Evolutionary conservation across 2,888 invertebrate genomes (phyloP).

Genomic region (Drosophila emarginata): DNA sequence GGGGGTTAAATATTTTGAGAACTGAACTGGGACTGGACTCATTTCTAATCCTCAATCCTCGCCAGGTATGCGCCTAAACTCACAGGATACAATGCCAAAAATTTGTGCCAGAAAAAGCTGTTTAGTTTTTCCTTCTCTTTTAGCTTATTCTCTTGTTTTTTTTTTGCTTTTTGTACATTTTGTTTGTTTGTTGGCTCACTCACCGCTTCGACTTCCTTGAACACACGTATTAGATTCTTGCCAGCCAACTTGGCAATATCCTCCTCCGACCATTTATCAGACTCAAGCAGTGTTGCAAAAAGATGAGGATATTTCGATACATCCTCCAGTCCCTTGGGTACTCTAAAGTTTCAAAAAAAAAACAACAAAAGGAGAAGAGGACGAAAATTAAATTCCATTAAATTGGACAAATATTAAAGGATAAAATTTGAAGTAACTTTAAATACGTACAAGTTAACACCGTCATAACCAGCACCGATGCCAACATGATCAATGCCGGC

Average conservation of each 20-base stretch:
- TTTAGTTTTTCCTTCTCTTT: neutral
- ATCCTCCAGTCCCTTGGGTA: conserved; percentile 91
- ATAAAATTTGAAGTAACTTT: neutral
- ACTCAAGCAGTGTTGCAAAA: conserved; percentile 90
- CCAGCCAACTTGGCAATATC: conserved; percentile 93
- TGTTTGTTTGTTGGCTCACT: conserved; percentile 81
- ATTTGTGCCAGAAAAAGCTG: conserved; percentile 23
- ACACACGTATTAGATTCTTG: conserved; percentile 91
- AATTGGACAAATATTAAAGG: conserved; percentile 18
- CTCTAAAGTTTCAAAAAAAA: conserved; percentile 65
- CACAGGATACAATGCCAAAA: conserved; percentile 15
- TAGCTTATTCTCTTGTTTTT: neutral
- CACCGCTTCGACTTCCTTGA: conserved; percentile 89
- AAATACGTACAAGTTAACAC: conserved; percentile 92
- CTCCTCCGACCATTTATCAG: conserved; percentile 91
- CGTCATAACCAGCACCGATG: conserved; percentile 94
- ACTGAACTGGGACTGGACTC: conserved; percentile 33
- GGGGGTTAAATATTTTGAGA: conserved; percentile 12
- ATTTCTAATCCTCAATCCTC: conserved; percentile 28
- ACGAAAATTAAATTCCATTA: conserved; percentile 37
- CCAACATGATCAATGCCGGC: conserved; percentile 94
- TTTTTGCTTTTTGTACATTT: neutral
- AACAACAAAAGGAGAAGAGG: neutral
- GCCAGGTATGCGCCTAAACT: conserved; percentile 46
- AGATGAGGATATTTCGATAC: conserved; percentile 93